Evolutionary conservation across 2,888 invertebrate genomes (phyloP).

Genomic region (Blastobasis lacticolella): DNA sequence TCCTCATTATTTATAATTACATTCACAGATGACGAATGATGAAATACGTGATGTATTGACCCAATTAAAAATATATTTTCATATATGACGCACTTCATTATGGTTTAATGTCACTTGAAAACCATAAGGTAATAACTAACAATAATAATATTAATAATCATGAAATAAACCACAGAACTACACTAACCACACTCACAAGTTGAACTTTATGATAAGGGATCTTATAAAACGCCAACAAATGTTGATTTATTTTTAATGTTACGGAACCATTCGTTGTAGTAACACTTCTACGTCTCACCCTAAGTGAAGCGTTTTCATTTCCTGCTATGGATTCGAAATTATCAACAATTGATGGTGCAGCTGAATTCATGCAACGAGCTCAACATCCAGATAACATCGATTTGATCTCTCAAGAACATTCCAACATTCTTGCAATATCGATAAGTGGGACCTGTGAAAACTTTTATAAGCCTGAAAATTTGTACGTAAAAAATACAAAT

Average conservation of each 20-base stretch:
- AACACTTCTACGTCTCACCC: background rate
- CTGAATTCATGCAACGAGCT: background rate
- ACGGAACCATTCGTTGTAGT: background rate
- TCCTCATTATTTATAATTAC: background rate
- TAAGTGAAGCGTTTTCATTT: background rate
- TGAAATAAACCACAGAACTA: background rate
- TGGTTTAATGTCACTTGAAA: background rate
- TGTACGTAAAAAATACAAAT: too few relatives aligned
- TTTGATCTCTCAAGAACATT: background rate
- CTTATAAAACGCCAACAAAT: background rate
- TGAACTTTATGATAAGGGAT: background rate
- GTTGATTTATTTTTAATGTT: background rate
- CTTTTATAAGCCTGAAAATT: too few relatives aligned
- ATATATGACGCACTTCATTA: background rate
- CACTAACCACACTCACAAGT: background rate
- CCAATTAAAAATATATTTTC: constrained; percentile 5
- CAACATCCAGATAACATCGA: background rate
- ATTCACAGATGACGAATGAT: background rate
- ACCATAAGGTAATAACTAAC: background rate
- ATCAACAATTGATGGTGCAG: background rate
- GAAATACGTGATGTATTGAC: background rate
- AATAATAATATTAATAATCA: background rate
- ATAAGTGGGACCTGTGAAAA: too few relatives aligned
- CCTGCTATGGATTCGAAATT: background rate
- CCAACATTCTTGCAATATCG: background rate